These are phyloP conservation scores for Drymonia ruficornis DNA, from an alignment of 2,888 invertebrate species.

Conservation along the genomic window DNA sequence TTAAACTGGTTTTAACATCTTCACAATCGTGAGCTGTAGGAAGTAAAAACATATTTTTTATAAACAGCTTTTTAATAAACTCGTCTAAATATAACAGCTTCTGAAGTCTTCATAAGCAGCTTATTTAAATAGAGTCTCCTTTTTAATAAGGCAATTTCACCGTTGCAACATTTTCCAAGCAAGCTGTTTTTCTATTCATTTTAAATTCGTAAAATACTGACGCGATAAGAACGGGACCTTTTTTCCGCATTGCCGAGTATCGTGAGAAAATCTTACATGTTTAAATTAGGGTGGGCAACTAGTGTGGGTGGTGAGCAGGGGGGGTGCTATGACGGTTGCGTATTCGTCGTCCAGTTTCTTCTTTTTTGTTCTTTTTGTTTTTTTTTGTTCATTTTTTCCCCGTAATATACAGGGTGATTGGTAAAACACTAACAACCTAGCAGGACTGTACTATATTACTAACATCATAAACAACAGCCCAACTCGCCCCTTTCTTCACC, in stretches of 20 bases:
- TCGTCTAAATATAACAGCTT: background rate
- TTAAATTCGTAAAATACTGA: background rate
- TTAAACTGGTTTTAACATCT: too few species aligned
- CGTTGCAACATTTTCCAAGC: conserved; percentile 1
- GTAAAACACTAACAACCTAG: too few species aligned
- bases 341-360: too few species aligned
- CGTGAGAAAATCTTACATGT: conserved; percentile 2
- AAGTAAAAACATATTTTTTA: background rate
- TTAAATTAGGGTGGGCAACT: conserved; percentile 1
- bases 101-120: background rate
- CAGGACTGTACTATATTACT: too few species aligned
- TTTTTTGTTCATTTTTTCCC: too few species aligned
- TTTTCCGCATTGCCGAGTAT: conserved; percentile 1
- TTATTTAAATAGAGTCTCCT: conserved; percentile 1
- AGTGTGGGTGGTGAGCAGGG: background rate
- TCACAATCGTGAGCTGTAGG: background rate
- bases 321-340: background rate
- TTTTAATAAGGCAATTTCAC: conserved; percentile 1
- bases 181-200: background rate
- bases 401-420: too few species aligned
- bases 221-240: background rate
- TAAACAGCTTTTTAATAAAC: background rate
- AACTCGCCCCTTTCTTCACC: too few species aligned
- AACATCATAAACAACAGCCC: too few species aligned
- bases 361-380: too few species aligned